Base-by-base conservation (phyloP, 1,140 invertebrate genomes). In the Oncopodura yosiiana region DNA sequence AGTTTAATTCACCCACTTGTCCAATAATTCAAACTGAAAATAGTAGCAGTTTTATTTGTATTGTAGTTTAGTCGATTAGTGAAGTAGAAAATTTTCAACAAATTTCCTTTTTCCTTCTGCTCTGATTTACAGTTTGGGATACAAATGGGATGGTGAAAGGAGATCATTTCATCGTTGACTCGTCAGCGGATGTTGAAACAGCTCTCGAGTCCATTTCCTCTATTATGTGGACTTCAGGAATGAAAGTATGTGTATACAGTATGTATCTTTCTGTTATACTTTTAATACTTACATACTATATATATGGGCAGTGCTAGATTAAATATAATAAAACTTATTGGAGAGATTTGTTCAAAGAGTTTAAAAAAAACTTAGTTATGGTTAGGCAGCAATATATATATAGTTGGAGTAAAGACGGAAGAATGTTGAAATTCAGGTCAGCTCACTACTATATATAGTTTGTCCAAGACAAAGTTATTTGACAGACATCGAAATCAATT, bases 81-180 rank as follows among this genome's bases (percentile, higher is more conserved):
- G 8, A 34, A 34, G 30, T 34, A n/a, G 30, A 34, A 34, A 34
- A n/a, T 34, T 8, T 9, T 9, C n/a, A n/a, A n/a, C n/a, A n/a
- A 6, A 11, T 11, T 12, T 19, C 3, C 19, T 37, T 16, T 4
- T 16, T 39, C 21, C n/a, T 27, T 51, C 49, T 42, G 5, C 5
- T 21, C 41, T 37, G 39, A 16, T 54, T 46, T 49, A 19, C 34
- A 56, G 44, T 42, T 12, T 42, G 49, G 6, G 11, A 2, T 4
- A 11, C 44, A 26, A 23, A 21, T 5, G 29, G 14, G 3, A 5
- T 4, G n/a, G 37, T 21, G 16, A 41, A 12, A 27, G 41, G 26
- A 11, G 39, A 12, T 2, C 53, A 60, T 14, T 56, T 52, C 34
- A 53, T 60, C 23, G 29, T 60, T 3, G 53, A 60, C 34, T 60